Evolutionary conservation across 2,797 vertebrate species (phyloP).

Genomic region (Capromys pilorides): DNA sequence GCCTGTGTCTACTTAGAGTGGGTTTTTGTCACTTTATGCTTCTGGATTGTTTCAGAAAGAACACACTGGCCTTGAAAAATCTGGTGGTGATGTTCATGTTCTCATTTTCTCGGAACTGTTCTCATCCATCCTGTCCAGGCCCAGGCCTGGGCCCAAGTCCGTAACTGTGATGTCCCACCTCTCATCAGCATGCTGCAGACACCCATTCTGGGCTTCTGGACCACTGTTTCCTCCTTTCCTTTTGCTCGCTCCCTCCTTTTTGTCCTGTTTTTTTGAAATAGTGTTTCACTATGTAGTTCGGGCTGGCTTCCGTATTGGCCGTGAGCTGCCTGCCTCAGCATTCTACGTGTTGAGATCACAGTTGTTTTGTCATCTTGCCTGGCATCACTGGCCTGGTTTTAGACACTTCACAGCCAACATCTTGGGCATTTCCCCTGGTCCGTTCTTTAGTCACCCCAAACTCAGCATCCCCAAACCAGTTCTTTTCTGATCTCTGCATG

Average conservation of each 20-base stretch:
- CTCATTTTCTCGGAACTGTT: background rate
- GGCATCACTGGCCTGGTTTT: background rate
- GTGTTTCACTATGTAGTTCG: no score
- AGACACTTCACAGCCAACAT: background rate
- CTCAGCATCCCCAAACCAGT: rapidly evolving
- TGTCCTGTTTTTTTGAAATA: background rate
- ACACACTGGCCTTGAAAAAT: background rate
- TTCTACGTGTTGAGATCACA: background rate
- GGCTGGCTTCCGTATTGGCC: no score
- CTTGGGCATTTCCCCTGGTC: background rate
- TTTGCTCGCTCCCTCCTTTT: background rate
- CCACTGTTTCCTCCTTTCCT: background rate
- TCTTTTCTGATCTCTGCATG: background rate
- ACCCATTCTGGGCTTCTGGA: background rate
- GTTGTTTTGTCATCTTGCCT: background rate
- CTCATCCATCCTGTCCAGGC: background rate
- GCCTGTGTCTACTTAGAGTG: background rate
- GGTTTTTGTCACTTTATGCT: background rate
- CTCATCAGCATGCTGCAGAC: background rate
- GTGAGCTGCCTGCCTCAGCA: background rate
- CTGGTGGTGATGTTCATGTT: background rate
- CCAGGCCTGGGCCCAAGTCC: background rate
- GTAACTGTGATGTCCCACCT: background rate
- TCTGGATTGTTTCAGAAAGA: slow-evolving; percentile 23
- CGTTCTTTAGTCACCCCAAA: background rate